These are phyloP conservation scores for Eupeodes luniger DNA, from an alignment of 2,888 invertebrate species.

Conservation along the genomic window DNA sequence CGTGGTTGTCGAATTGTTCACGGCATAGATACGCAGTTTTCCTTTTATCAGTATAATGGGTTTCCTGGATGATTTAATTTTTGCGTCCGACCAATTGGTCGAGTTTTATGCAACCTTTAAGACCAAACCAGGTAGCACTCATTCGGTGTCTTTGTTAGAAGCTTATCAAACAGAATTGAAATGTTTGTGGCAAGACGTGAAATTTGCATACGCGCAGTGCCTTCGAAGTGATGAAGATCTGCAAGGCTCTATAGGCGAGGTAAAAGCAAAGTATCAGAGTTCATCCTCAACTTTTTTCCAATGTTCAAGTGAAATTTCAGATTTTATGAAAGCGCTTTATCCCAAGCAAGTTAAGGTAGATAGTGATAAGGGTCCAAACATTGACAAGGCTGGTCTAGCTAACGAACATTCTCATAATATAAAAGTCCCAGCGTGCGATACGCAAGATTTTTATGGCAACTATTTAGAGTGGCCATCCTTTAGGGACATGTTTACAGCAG, in stretches of 20 bases:
- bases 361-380: too few species aligned
- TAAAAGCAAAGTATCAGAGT: not conserved
- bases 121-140: not conserved
- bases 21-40: too few species aligned
- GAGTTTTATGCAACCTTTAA: not conserved
- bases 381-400: too few species aligned
- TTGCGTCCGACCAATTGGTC: not conserved
- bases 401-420: not conserved
- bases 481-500: not conserved
- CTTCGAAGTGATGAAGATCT: not conserved
- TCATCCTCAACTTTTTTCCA: not conserved
- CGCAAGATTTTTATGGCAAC: not conserved
- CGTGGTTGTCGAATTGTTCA: too few species aligned
- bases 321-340: not conserved
- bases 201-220: not conserved
- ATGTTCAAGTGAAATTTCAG: conserved; percentile 13
- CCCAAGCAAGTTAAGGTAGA: not conserved
- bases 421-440: conserved; percentile 8
- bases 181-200: not conserved
- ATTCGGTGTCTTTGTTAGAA: not conserved
- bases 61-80: not conserved
- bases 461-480: conserved; percentile 16
- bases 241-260: not conserved
- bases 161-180: not conserved
- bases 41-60: not conserved